phyloP scores from a whole-genome alignment of 2,797 vertebrate species.

The Craterocephalus amniculus region DNA sequence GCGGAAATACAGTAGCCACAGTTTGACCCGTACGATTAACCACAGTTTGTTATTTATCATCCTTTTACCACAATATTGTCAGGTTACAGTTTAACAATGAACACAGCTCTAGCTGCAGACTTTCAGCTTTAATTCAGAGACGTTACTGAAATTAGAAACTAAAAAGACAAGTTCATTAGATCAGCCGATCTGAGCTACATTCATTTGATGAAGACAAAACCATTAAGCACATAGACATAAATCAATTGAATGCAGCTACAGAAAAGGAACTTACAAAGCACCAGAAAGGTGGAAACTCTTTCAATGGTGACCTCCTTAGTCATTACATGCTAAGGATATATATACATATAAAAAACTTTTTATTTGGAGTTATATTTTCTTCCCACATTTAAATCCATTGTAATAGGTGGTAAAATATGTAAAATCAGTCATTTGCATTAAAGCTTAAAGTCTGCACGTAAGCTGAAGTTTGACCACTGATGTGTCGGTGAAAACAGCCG shows the following conservation, averaged over 20 bases:
- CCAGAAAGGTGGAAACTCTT: not conserved
- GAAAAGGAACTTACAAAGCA: not conserved
- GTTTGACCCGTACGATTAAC: not conserved
- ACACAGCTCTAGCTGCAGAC: not conserved
- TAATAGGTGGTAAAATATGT: not conserved
- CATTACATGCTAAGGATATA: no score
- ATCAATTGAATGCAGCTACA: no score
- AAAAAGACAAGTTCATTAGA: no score
- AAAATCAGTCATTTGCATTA: not conserved
- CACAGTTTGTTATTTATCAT: not conserved
- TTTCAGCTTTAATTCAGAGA: not conserved
- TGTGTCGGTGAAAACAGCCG: not conserved
- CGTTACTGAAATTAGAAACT: no score
- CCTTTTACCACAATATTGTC: not conserved
- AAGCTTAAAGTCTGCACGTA: not conserved
- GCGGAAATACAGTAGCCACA: not conserved
- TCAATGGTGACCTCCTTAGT: not conserved
- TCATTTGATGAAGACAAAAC: not conserved
- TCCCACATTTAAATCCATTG: not conserved
- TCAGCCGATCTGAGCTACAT: not conserved
- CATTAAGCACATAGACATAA: no score
- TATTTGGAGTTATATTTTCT: not conserved
- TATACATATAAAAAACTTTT: no score
- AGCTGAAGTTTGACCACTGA: not conserved
- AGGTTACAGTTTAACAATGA: not conserved